A percentile compares a stretch with the other conserved stretches of the same genome.
phyloP scores from a whole-genome alignment of 2,888 invertebrate genomes.

The Marronus borbonicus region DNA sequence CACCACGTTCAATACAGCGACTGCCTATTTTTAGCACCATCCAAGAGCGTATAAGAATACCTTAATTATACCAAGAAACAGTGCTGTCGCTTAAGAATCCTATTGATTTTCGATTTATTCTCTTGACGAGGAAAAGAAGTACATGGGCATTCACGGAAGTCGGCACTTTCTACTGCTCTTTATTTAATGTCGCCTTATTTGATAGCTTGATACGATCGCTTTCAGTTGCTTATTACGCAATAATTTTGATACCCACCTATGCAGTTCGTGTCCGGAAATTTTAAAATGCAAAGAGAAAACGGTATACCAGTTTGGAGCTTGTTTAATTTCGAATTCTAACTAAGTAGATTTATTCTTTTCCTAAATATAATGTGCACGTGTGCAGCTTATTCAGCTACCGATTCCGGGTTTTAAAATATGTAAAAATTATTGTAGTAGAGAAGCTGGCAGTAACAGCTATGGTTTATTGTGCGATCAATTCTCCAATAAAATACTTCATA shows the following conservation, averaged over 20 bases:
- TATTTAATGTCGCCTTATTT: conserved; percentile 38
- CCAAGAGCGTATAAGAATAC: not conserved
- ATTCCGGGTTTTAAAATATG: too few species aligned
- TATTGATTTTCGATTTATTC: conserved; percentile 6
- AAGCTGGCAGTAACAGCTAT: too few species aligned
- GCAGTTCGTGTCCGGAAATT: not conserved
- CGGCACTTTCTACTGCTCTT: conserved; percentile 29
- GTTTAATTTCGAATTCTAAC: not conserved
- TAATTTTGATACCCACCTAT: not conserved
- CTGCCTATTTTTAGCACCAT: not conserved
- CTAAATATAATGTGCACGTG: too few species aligned
- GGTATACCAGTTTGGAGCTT: not conserved
- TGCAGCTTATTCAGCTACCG: too few species aligned
- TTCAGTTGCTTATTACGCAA: conserved; percentile 24
- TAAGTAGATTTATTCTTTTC: not conserved
- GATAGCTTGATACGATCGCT: conserved; percentile 7
- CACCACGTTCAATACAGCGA: not conserved
- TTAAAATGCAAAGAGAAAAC: not conserved
- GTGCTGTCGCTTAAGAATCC: not conserved
- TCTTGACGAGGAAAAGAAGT: conserved; percentile 26
- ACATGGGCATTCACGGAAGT: conserved; percentile 37
- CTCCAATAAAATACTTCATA: too few species aligned
- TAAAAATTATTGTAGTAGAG: too few species aligned
- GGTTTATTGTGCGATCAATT: too few species aligned
- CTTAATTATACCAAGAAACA: not conserved